Conservation (phyloP, 1,140 invertebrate species). For the Palaemon carinicauda region DNA sequence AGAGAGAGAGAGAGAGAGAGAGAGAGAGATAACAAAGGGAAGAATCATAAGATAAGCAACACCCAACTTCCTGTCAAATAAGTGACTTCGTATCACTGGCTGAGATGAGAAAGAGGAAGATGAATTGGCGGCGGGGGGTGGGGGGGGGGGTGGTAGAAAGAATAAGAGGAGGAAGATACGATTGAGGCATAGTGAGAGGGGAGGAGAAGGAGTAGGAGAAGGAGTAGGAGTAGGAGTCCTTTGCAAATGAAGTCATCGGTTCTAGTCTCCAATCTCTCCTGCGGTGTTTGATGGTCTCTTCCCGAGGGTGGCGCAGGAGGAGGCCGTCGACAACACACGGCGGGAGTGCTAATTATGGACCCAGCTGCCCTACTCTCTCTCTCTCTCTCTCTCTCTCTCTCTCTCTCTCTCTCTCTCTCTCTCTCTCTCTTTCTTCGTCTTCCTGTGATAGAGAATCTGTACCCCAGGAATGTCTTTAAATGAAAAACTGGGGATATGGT, state of each 20-base stretch:
- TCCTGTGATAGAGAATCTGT: too few species aligned
- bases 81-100: background rate
- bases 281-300: constrained; percentile 19
- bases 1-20: background rate
- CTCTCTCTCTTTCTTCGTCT: too few species aligned
- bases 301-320: constrained; percentile 26
- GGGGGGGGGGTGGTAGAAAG: too few species aligned
- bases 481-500: too few species aligned
- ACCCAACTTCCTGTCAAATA: background rate
- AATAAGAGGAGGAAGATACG: background rate
- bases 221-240: background rate
- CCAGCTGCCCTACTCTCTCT: constrained; percentile 10
- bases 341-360: constrained; percentile 34
- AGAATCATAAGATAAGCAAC: background rate
- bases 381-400: too few species aligned
- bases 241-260: constrained; percentile 40
- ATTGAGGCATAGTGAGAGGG: background rate
- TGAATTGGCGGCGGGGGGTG: background rate
- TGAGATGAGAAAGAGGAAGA: background rate
- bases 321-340: constrained; percentile 19
- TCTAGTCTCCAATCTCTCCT: constrained; percentile 30
- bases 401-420: too few species aligned
- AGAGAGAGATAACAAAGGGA: background rate
- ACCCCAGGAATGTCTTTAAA: too few species aligned
- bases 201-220: background rate